These are phyloP conservation scores for Danio aesculapii DNA, from an alignment of 2,797 vertebrate genomes.

Conservation along the genomic window DNA sequence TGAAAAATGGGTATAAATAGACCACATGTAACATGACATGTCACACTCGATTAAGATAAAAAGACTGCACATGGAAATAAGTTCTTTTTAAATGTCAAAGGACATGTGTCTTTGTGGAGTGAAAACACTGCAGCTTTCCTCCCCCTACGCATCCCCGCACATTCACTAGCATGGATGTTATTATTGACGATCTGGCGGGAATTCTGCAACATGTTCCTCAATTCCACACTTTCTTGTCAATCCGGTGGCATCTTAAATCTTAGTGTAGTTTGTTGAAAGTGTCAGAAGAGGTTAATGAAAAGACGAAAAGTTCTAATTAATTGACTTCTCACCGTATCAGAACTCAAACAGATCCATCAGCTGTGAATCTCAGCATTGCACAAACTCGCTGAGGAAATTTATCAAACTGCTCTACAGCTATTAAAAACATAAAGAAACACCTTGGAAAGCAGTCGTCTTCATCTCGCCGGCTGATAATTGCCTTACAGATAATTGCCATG, in stretches of 20 bases:
- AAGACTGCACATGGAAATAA: neutral
- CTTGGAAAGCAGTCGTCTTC: constrained; percentile 74
- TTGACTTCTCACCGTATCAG: constrained; percentile 76
- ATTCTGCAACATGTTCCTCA: constrained; percentile 48
- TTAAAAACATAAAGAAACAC: constrained; percentile 81
- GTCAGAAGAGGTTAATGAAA: constrained; percentile 83
- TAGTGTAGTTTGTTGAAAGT: constrained; percentile 66
- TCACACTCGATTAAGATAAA: constrained; percentile 7
- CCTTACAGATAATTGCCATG: constrained; percentile 82
- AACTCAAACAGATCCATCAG: constrained; percentile 71
- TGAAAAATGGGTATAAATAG: constrained; percentile 1
- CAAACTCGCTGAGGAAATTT: constrained; percentile 70
- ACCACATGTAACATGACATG: neutral
- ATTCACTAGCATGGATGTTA: constrained; percentile 31
- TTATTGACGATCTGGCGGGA: constrained; percentile 25
- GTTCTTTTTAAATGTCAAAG: constrained; percentile 28
- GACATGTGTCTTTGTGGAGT: neutral
- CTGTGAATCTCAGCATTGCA: constrained; percentile 68
- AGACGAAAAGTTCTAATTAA: constrained; percentile 80
- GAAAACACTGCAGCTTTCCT: constrained; percentile 17
- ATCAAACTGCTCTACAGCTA: constrained; percentile 83
- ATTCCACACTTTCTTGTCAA: constrained; percentile 77
- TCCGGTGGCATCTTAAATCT: constrained; percentile 71
- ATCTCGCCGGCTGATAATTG: constrained; percentile 80
- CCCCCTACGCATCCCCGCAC: neutral